A percentile compares a stretch with the other conserved stretches of the same genome.
These are phyloP conservation scores for Sarcoramphus papa DNA, from an alignment of 2,797 vertebrate species.

Conservation along the genomic window DNA sequence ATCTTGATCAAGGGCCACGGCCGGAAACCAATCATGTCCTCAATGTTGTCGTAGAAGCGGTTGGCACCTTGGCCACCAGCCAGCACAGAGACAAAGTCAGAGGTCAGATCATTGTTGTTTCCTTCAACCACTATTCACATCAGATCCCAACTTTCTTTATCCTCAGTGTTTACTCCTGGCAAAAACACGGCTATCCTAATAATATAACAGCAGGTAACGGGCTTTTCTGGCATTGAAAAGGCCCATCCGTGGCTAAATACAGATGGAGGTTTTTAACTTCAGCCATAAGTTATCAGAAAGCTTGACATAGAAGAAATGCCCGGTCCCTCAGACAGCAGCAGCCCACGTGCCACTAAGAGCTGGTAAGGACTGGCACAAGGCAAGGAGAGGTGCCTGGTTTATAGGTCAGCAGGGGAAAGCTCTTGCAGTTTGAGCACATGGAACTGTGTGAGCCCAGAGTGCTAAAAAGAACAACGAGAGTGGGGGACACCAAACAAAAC, in stretches of 20 bases:
- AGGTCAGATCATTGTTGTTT: not conserved
- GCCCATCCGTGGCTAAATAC: not conserved
- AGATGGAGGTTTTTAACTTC: not conserved
- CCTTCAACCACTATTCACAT: not conserved
- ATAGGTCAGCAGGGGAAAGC: not conserved
- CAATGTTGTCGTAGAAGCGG: constrained; percentile 83
- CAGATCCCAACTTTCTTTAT: not conserved
- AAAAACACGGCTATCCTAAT: not conserved
- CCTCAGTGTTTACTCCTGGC: not conserved
- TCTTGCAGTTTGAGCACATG: not conserved
- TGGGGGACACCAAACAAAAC: not conserved
- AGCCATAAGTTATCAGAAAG: not conserved
- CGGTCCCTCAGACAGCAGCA: not conserved
- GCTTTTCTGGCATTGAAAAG: not conserved
- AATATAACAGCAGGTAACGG: not conserved
- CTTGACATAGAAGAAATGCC: not conserved
- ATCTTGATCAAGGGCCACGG: constrained; percentile 82
- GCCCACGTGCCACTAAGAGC: not conserved
- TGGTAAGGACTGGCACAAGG: not conserved
- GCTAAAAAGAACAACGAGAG: not conserved
- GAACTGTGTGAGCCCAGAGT: not conserved
- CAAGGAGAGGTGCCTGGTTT: not conserved
- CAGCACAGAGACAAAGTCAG: not conserved
- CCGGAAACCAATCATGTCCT: constrained; percentile 87
- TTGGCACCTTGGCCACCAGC: constrained; percentile 75